phyloP scores from a whole-genome alignment of 2,797 vertebrate genomes.

The Hippopotamyrus pictus region DNA sequence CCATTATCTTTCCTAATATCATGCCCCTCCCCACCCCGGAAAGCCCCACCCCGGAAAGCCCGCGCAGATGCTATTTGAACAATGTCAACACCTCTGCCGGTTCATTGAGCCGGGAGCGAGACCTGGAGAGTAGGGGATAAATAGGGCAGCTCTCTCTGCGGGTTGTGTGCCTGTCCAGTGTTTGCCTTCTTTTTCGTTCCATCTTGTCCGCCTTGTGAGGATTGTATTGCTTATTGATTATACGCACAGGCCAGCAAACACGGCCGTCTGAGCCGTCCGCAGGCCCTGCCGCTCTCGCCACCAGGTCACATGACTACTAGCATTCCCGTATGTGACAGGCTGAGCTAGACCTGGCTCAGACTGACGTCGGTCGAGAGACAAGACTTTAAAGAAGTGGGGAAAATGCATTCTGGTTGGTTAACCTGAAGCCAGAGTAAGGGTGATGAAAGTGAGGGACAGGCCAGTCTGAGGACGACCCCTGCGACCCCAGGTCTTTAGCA shows the following conservation, averaged over 20 bases:
- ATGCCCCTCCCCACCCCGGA: neutral
- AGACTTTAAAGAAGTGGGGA: neutral
- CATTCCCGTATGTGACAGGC: neutral
- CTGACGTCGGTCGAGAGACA: neutral
- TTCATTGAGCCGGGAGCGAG: neutral
- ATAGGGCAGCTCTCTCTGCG: neutral
- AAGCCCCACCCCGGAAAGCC: constrained; percentile 9
- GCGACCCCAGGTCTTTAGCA: neutral
- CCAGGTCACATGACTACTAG: neutral
- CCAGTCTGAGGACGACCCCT: neutral
- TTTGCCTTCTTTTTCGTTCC: neutral
- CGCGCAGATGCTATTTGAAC: constrained; percentile 25
- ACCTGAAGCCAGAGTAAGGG: neutral
- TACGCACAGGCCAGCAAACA: constrained; percentile 16
- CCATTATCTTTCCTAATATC: constrained; percentile 32
- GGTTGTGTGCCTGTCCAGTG: constrained; percentile 13
- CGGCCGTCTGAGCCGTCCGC: neutral
- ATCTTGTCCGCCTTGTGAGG: neutral
- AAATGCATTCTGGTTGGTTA: neutral
- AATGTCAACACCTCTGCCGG: neutral
- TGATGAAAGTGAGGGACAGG: neutral
- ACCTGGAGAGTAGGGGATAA: neutral
- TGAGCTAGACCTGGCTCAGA: neutral
- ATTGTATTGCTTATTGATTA: constrained; percentile 37
- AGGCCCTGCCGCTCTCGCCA: neutral